Conservation (phyloP, 1,140 invertebrate species). For the Pseudomyrmex dendroicus region DNA sequence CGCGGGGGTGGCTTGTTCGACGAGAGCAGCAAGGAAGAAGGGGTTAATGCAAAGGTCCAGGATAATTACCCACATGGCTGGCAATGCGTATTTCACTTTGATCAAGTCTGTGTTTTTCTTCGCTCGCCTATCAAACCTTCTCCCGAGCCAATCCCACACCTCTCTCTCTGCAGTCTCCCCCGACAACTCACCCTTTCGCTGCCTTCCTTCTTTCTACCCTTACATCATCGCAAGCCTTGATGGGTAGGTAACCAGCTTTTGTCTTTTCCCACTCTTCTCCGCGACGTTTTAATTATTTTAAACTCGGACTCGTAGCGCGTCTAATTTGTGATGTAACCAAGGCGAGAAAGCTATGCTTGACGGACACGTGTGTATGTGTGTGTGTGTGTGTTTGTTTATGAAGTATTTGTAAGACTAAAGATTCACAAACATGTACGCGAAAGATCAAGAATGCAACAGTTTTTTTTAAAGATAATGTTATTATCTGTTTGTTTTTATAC, state of each 20-base stretch:
- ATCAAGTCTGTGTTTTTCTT: constrained; percentile 85
- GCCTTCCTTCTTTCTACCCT: constrained; percentile 62
- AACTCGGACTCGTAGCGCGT: constrained; percentile 79
- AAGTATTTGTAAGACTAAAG: not conserved
- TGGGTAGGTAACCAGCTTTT: constrained; percentile 81
- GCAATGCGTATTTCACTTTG: constrained; percentile 84
- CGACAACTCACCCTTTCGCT: constrained; percentile 44
- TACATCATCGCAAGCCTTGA: constrained; percentile 71
- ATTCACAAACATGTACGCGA: too few species aligned
- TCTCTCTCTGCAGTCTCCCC: constrained; percentile 46
- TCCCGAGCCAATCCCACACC: constrained; percentile 62
- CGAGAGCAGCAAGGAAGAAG: constrained; percentile 68
- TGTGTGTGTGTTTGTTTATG: not conserved
- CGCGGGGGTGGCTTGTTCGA: constrained; percentile 20
- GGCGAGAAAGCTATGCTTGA: not conserved
- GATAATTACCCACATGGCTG: constrained; percentile 85
- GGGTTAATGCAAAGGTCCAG: constrained; percentile 83
- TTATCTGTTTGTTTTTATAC: not conserved
- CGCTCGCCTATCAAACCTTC: constrained; percentile 80
- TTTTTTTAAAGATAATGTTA: too few species aligned
- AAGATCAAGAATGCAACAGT: not conserved
- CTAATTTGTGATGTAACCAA: constrained; percentile 78
- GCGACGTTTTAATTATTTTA: constrained; percentile 85
- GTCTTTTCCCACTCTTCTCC: constrained; percentile 79
- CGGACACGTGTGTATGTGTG: not conserved